Evolutionary conservation across 2,113 vertebrate species (phyloP).

Genomic region (Chaenogobius annularis): DNA sequence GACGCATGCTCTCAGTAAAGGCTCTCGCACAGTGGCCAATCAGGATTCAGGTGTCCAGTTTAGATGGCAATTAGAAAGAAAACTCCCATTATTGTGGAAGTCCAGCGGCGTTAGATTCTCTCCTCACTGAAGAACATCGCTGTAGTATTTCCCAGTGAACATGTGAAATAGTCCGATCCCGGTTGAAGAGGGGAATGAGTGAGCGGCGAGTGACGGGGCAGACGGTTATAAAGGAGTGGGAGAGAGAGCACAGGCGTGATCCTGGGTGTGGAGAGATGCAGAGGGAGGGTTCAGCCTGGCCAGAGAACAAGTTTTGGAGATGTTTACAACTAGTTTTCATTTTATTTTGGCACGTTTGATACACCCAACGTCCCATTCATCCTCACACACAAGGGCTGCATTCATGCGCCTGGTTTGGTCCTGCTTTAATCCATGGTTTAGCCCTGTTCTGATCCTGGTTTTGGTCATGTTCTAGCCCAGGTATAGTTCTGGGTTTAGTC

Average conservation of each 20-base stretch:
- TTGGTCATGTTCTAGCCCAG: too few species aligned
- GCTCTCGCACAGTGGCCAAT: slow-evolving; percentile 24
- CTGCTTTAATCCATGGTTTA: too few species aligned
- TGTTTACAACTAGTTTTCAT: slow-evolving; percentile 39
- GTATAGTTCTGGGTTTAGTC: too few species aligned
- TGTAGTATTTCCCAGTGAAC: slow-evolving; percentile 2
- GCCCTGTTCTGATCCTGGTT: too few species aligned
- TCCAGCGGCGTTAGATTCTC: slow-evolving; percentile 19
- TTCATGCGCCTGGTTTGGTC: too few species aligned
- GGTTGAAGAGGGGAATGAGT: slow-evolving; percentile 54
- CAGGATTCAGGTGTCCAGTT: slow-evolving; percentile 32
- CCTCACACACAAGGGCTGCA: not conserved
- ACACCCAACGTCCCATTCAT: slow-evolving; percentile 13
- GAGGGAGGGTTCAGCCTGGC: slow-evolving; percentile 32
- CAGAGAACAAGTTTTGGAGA: slow-evolving; percentile 16
- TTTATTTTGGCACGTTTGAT: slow-evolving; percentile 40
- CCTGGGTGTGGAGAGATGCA: slow-evolving; percentile 63
- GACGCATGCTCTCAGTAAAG: slow-evolving; percentile 41
- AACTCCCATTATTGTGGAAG: not conserved
- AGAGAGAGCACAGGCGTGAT: slow-evolving; percentile 55
- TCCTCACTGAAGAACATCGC: slow-evolving; percentile 13
- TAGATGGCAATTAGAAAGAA: slow-evolving; percentile 10
- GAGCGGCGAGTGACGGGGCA: slow-evolving; percentile 61
- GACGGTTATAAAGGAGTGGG: slow-evolving; percentile 78
- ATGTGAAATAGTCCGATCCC: slow-evolving; percentile 50